phyloP scores from a whole-genome alignment of 2,113 vertebrate genomes.

The Callionymus lyra region DNA sequence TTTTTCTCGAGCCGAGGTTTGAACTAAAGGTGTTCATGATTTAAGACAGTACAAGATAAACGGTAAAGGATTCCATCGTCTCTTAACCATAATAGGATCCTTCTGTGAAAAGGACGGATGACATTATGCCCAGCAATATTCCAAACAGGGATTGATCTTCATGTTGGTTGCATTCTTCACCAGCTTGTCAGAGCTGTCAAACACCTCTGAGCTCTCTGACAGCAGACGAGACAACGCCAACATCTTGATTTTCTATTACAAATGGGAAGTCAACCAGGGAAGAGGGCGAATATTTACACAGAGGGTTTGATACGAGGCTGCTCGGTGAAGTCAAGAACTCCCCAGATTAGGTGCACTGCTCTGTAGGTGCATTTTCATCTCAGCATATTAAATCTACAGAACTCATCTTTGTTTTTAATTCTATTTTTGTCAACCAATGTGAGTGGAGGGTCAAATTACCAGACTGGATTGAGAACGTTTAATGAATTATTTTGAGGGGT shows the following conservation, averaged over 20 bases:
- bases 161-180: constrained; percentile 47
- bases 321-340: no score
- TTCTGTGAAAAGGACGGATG: constrained; percentile 47
- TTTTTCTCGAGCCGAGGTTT: constrained; percentile 1
- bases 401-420: no score
- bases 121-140: constrained; percentile 45
- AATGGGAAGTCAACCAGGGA: constrained; percentile 18
- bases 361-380: no score
- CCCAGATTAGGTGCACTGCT: no score
- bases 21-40: constrained; percentile 5
- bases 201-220: constrained; percentile 36
- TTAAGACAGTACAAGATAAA: constrained; percentile 24
- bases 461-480: no score
- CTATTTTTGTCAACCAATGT: no score
- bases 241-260: constrained; percentile 52
- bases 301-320: background rate
- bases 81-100: constrained; percentile 44
- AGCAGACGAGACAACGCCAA: constrained; percentile 47
- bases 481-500: no score
- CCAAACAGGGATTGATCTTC: constrained; percentile 52
- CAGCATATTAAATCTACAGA: no score
- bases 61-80: constrained; percentile 9
- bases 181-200: constrained; percentile 56
- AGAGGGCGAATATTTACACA: constrained; percentile 3
- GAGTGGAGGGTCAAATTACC: no score